Evolutionary conservation across 2,888 invertebrate genomes (phyloP).

Genomic region (Urechis unicinctus): DNA sequence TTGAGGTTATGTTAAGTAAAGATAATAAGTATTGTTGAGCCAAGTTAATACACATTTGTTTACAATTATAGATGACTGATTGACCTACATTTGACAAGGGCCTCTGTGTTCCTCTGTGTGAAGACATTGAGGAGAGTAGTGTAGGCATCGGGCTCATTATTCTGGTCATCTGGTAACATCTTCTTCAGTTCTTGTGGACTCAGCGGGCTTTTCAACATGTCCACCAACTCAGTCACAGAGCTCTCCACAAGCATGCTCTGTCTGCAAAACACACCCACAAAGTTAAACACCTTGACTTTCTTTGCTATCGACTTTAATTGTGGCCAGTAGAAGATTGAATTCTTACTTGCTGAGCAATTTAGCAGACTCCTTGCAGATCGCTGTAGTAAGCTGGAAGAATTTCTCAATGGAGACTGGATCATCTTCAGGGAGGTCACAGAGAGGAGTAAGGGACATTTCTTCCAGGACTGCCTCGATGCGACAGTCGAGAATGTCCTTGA

Average conservation of each 20-base stretch:
- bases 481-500: constrained; percentile 84
- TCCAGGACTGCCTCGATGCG: constrained; percentile 80
- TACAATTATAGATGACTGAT: not conserved
- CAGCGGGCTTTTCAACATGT: constrained; percentile 41
- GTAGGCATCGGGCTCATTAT: constrained; percentile 46
- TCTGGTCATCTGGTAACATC: constrained; percentile 26
- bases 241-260: constrained; percentile 47
- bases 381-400: constrained; percentile 75
- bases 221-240: constrained; percentile 48
- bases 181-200: constrained; percentile 55
- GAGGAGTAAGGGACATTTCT: constrained; percentile 77
- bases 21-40: too few species aligned
- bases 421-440: constrained; percentile 75
- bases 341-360: constrained; percentile 51
- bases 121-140: constrained; percentile 56
- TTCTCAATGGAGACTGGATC: constrained; percentile 80
- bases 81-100: constrained; percentile 62
- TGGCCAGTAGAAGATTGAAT: not conserved
- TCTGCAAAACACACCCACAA: constrained; percentile 24
- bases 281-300: not conserved
- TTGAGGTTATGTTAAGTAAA: too few species aligned
- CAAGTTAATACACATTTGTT: too few species aligned
- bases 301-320: too few species aligned
- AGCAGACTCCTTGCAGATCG: constrained; percentile 53
- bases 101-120: constrained; percentile 85